phyloP scores from a whole-genome alignment of 2,888 invertebrate genomes.

The Epirrhoe tristata region DNA sequence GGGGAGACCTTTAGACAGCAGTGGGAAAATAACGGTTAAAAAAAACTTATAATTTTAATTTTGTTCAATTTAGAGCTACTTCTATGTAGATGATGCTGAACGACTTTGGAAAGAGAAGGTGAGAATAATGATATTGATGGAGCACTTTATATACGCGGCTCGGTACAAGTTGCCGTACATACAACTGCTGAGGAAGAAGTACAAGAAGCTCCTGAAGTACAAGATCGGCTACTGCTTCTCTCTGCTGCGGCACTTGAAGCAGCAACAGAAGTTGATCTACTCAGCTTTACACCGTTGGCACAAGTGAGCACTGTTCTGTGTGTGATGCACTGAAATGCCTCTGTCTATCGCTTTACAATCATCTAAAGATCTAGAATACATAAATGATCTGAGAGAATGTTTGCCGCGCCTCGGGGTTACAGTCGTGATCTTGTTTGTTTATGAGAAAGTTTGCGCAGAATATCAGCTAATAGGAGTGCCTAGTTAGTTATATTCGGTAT shows the following conservation, averaged over 20 bases:
- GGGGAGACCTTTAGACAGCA: no score
- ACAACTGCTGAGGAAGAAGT: conserved; percentile 56
- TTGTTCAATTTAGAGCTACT: not conserved
- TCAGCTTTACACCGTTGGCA: conserved; percentile 25
- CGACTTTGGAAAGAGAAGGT: conserved; percentile 30
- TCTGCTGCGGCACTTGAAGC: conserved; percentile 48
- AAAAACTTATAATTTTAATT: no score
- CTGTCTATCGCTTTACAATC: no score
- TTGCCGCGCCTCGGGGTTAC: no score
- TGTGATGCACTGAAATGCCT: not conserved
- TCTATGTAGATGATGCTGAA: not conserved
- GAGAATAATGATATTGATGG: conserved; percentile 45
- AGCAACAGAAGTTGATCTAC: conserved; percentile 49
- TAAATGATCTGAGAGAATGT: no score
- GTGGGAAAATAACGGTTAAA: no score
- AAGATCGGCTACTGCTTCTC: conserved; percentile 57
- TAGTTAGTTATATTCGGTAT: no score
- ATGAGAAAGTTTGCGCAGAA: no score
- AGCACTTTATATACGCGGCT: conserved; percentile 57
- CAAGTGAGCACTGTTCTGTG: not conserved
- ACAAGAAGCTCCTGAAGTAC: conserved; percentile 42
- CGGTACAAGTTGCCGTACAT: conserved; percentile 53
- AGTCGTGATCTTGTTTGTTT: no score
- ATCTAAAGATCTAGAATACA: no score
- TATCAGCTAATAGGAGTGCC: no score